Evolutionary conservation across 2,113 vertebrate species (phyloP).

Genomic region (Rhinoptilus africanus): DNA sequence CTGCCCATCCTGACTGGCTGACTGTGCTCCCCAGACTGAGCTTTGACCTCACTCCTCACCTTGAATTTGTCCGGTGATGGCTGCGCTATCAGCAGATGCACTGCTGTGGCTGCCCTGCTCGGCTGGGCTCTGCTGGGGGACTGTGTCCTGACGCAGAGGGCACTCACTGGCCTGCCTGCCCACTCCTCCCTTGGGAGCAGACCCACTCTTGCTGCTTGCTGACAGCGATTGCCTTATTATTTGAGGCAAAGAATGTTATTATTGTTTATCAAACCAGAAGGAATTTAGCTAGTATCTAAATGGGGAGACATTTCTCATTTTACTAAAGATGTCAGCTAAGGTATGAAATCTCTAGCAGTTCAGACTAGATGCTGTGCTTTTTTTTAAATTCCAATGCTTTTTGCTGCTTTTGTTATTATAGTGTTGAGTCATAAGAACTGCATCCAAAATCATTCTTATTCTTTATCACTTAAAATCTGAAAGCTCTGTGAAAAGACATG

Average conservation of each 20-base stretch:
- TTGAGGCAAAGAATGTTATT: background rate
- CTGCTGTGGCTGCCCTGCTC: accelerated
- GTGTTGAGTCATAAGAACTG: background rate
- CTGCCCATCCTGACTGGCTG: background rate
- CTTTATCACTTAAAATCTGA: background rate
- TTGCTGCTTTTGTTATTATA: background rate
- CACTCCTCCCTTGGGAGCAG: background rate
- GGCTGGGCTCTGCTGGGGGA: background rate
- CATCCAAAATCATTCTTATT: background rate
- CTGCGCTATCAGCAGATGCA: accelerated
- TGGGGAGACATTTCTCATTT: background rate
- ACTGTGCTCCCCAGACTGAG: background rate
- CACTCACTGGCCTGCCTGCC: accelerated
- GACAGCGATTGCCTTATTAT: background rate
- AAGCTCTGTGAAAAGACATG: background rate
- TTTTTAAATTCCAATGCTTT: background rate
- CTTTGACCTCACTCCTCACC: background rate
- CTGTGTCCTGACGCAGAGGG: accelerated
- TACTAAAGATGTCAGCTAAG: background rate
- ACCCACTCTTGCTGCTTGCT: background rate
- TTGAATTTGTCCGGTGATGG: accelerated
- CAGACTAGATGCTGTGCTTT: background rate
- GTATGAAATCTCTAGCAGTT: background rate
- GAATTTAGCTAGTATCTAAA: background rate
- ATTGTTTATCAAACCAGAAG: background rate